These are phyloP conservation scores for Nymphalis c-album DNA, from an alignment of 2,888 invertebrate genomes.

Conservation along the genomic window DNA sequence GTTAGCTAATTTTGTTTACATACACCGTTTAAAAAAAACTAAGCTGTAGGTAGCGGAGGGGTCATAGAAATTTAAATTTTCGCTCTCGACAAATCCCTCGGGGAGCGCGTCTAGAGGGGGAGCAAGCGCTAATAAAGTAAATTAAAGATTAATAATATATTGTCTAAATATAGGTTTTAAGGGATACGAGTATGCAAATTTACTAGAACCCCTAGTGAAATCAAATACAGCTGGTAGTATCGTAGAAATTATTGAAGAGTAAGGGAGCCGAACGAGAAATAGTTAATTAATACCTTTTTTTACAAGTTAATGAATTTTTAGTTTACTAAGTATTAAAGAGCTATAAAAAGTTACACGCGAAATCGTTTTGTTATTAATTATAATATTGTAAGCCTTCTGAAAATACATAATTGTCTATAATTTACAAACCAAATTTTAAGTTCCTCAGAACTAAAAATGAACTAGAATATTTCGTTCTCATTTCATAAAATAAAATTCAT, in stretches of 20 bases:
- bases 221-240: constrained; percentile 52
- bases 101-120: constrained; percentile 65
- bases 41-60: constrained; percentile 58
- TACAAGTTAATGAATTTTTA: background rate
- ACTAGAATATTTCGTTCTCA: constrained; percentile 12
- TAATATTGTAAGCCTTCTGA: background rate
- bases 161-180: constrained; percentile 73
- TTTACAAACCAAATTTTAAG: background rate
- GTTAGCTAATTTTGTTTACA: constrained; percentile 25
- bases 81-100: constrained; percentile 71
- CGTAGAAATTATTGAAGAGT: constrained; percentile 6
- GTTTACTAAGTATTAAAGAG: too few relatives aligned
- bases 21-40: constrained; percentile 45
- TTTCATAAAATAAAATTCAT: constrained; percentile 23
- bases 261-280: background rate
- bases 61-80: constrained; percentile 81
- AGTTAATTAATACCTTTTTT: background rate
- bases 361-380: background rate
- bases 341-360: too few relatives aligned
- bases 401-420: background rate
- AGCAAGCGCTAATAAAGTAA: constrained; percentile 77
- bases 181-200: constrained; percentile 70
- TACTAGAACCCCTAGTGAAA: constrained; percentile 54
- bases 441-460: background rate
- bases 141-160: constrained; percentile 82